These are phyloP conservation scores for Aleiodes testaceus DNA, from an alignment of 2,888 invertebrate species.

Conservation along the genomic window DNA sequence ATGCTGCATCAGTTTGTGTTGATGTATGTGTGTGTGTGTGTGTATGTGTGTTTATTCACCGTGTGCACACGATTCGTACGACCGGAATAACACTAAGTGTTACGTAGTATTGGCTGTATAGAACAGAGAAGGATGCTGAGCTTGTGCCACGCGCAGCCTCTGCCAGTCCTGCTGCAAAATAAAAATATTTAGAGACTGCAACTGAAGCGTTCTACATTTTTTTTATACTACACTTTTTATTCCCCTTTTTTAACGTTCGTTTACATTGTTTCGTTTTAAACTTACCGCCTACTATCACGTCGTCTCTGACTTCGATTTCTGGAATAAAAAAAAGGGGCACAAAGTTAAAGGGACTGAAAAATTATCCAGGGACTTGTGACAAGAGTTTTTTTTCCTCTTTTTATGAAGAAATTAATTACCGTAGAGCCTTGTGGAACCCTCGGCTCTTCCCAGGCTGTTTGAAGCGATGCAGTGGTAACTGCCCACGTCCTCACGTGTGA, in stretches of 20 bases:
- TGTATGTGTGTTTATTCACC: constrained; percentile 51
- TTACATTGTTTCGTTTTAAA: constrained; percentile 37
- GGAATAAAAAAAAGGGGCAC: constrained; percentile 55
- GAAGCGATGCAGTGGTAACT: constrained; percentile 88
- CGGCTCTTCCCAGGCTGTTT: constrained; percentile 85
- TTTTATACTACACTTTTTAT: too few relatives aligned
- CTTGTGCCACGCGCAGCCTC: constrained; percentile 69
- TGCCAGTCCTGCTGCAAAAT: constrained; percentile 61
- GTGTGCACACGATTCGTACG: constrained; percentile 51
- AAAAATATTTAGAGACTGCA: constrained; percentile 20
- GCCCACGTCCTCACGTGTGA: constrained; percentile 79
- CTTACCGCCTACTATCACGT: constrained; percentile 77
- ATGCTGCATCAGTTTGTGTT: neutral
- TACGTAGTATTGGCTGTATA: constrained; percentile 47
- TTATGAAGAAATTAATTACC: constrained; percentile 71
- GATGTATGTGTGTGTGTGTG: constrained; percentile 13
- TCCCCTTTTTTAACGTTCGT: neutral
- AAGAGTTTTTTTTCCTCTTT: constrained; percentile 1
- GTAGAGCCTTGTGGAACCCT: constrained; percentile 84
- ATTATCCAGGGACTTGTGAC: neutral
- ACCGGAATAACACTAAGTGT: constrained; percentile 44
- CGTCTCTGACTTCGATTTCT: constrained; percentile 77
- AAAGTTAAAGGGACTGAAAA: constrained; percentile 7
- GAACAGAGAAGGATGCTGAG: constrained; percentile 47
- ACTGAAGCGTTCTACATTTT: neutral